Percentiles rank a stretch among this genome's conserved stretches.
These are phyloP conservation scores for Ammodytes dubius DNA, from an alignment of 2,113 vertebrate genomes.

Conservation along the genomic window DNA sequence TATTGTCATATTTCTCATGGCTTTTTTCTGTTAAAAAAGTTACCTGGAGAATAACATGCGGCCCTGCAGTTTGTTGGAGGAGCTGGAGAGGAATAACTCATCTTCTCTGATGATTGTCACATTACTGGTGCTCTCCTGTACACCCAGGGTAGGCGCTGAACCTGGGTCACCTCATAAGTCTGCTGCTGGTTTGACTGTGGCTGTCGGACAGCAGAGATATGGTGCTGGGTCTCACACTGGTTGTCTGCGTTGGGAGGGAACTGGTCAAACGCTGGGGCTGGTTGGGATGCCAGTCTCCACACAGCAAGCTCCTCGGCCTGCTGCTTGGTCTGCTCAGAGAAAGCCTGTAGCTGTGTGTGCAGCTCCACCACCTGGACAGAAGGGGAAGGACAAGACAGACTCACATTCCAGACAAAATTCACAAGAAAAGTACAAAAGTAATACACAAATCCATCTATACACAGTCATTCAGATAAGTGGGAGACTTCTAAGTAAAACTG, in stretches of 20 bases:
- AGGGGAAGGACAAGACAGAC: slow-evolving; percentile 18
- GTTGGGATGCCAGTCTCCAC: slow-evolving; percentile 77
- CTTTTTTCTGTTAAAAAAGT: neutral
- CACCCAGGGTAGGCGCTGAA: neutral
- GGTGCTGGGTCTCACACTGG: slow-evolving; percentile 16
- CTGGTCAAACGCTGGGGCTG: slow-evolving; percentile 48
- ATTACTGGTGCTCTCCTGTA: slow-evolving; percentile 30
- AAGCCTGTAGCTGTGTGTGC: slow-evolving; percentile 65
- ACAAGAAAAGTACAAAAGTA: neutral
- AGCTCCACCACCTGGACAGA: slow-evolving; percentile 80
- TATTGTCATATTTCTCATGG: neutral
- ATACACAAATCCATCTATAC: neutral
- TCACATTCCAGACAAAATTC: neutral
- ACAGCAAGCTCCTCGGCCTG: slow-evolving; percentile 80
- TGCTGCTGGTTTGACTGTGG: slow-evolving; percentile 26
- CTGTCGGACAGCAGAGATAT: slow-evolving; percentile 3
- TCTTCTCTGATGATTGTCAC: slow-evolving; percentile 76
- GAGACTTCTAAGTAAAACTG: neutral
- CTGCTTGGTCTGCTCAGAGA: slow-evolving; percentile 72
- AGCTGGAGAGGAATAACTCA: slow-evolving; percentile 79
- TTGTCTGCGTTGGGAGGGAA: slow-evolving; percentile 9
- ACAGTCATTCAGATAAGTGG: neutral
- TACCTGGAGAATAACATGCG: slow-evolving; percentile 78
- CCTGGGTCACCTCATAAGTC: neutral
- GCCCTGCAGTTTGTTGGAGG: slow-evolving; percentile 62